Percentiles rank a stretch among this genome's conserved stretches.
Conservation (phyloP, 2,888 invertebrate genomes). For the Ametastegia equiseti region DNA sequence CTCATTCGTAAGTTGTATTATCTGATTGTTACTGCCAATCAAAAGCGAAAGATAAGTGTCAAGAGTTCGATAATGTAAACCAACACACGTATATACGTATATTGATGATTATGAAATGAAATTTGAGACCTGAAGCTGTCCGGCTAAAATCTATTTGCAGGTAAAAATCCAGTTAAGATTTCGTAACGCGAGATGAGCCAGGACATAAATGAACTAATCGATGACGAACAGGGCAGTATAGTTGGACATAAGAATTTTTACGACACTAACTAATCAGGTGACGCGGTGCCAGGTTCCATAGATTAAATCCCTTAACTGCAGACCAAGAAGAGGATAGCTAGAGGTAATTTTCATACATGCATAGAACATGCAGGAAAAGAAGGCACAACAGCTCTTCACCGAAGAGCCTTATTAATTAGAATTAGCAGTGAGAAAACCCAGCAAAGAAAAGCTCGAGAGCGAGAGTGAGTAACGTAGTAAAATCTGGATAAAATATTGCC, state of each 20-base stretch:
- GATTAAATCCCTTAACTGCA: background rate
- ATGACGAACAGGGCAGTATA: conserved; percentile 22
- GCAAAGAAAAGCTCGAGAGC: background rate
- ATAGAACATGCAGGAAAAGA: conserved; percentile 4
- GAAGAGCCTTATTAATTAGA: conserved; percentile 33
- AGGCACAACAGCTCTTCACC: background rate
- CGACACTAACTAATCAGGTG: conserved; percentile 11
- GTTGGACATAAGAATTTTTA: conserved; percentile 26
- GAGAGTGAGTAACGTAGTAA: background rate
- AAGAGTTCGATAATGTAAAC: too few species aligned
- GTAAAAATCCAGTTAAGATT: conserved; percentile 10
- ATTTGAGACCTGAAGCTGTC: background rate
- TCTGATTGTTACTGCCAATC: background rate
- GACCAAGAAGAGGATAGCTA: background rate
- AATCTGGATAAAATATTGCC: conserved; percentile 19
- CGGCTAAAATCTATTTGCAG: background rate
- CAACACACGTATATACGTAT: too few species aligned
- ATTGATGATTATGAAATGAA: background rate
- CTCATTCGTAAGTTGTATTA: background rate
- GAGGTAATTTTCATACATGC: conserved; percentile 25
- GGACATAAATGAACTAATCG: conserved; percentile 18
- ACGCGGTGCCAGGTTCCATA: background rate
- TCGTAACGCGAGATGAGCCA: background rate
- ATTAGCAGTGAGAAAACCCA: conserved; percentile 14
- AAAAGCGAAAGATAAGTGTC: too few species aligned